phyloP scores from a whole-genome alignment of 2,797 vertebrate genomes.

The Coluber constrictor region DNA sequence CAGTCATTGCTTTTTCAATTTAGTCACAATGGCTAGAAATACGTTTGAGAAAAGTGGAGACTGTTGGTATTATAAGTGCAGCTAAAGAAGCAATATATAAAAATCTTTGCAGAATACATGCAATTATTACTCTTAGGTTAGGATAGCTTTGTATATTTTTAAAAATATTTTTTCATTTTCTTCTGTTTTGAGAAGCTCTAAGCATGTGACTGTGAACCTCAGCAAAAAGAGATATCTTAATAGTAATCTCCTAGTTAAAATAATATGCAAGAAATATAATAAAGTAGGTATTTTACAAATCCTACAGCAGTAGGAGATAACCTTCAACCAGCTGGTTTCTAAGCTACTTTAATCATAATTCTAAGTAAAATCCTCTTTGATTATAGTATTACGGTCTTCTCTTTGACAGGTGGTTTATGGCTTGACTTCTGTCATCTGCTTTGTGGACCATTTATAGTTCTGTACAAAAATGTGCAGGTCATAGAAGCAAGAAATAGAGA shows the following conservation, averaged over 20 bases:
- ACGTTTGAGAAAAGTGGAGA: not conserved
- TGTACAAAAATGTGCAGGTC: slow-evolving; percentile 16
- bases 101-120: not conserved
- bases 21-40: not conserved
- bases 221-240: not conserved
- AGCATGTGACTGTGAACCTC: not conserved
- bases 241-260: slow-evolving; percentile 24
- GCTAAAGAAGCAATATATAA: not conserved
- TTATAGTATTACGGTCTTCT: slow-evolving; percentile 38
- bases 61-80: not conserved
- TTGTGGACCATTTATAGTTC: slow-evolving; percentile 27
- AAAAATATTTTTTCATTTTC: not conserved
- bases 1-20: not conserved
- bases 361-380: slow-evolving; percentile 60
- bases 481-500: not conserved
- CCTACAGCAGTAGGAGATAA: slow-evolving; percentile 34
- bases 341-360: slow-evolving; percentile 56
- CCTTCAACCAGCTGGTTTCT: slow-evolving; percentile 51
- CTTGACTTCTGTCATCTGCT: slow-evolving; percentile 38
- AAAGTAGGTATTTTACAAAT: slow-evolving; percentile 24
- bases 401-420: slow-evolving; percentile 52
- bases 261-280: slow-evolving; percentile 6
- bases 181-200: not conserved
- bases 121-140: not conserved
- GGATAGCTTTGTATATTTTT: not conserved